Evolutionary conservation across 2,888 invertebrate species (phyloP), one percentile per base, ranked within the genome.

Genomic region (Cheilosia scutellata): DNA sequence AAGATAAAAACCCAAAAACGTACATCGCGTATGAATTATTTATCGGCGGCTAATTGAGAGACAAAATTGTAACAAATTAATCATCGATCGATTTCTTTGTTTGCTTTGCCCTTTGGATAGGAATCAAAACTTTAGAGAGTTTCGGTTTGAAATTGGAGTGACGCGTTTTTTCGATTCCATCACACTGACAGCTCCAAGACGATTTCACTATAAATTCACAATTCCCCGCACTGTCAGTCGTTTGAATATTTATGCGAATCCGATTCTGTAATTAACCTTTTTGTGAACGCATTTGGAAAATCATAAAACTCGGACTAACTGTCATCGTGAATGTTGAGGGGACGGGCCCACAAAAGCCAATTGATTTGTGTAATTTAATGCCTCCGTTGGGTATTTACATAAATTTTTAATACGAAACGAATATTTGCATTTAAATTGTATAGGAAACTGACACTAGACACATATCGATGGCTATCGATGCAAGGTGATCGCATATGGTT

Each of bases 21-120:
- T 33, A 58, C 79, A 79, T 63, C 63, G 62, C 62, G 49, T 76
- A 71, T 82, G 62, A 86, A 77, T 82, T 77, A 86, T 82, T 82
- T 63, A 86, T 68, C 62, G 68, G 68, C 49, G 51, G 60, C 58
- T 77, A 86, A 86, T 86, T 86, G 68, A 82, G 86, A 77, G 66
- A 86, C 72, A 60, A 82, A 82, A 68, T 82, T 82, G 76, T 72
- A 86, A 86, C 82, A 72, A 86, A 80, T 86, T 82, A 77, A 86
- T 86, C 72, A 86, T 72, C 49, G 33, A 82, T 62, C 16, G 74
- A 25, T 80, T 25, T 25, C 16, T 51, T 62, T 71, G 71, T 63
- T 71, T 11, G 47, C 62, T 49, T 65, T 37, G 29, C 63, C 53
- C 60, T 71, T 44, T 20, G 65, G 51, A 55, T 44, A 40, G 13